Percentiles rank a stretch among this genome's conserved stretches.
Conservation (phyloP, 2,113 vertebrate genomes). For the Leptosomus discolor region DNA sequence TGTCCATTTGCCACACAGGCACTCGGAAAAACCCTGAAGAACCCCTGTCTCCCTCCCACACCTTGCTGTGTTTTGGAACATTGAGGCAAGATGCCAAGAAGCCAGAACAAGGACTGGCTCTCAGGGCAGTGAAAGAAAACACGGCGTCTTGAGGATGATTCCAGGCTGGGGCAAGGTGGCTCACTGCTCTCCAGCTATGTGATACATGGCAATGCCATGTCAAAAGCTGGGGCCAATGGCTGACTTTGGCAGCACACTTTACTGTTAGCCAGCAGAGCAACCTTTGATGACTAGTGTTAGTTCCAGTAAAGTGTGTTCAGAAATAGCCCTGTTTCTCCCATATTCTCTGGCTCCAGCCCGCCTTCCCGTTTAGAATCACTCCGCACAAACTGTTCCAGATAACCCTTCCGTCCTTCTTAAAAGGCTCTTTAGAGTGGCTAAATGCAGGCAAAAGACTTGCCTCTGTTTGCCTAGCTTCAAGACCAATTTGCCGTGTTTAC, state of each 20-base stretch:
- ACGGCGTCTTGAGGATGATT: accelerated
- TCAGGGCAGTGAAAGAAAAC: not conserved
- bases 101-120: not conserved
- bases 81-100: not conserved
- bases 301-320: slow-evolving; percentile 14
- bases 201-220: not conserved
- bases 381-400: not conserved
- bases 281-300: not conserved
- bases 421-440: not conserved
- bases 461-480: not conserved
- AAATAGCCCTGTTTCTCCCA: not conserved
- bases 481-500: not conserved
- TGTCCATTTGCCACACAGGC: not conserved
- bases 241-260: not conserved
- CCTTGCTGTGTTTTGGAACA: not conserved
- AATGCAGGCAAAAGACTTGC: not conserved
- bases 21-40: not conserved
- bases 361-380: not conserved
- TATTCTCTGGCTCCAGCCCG: not conserved
- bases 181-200: not conserved
- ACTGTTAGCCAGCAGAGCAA: not conserved
- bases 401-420: not conserved
- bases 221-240: not conserved
- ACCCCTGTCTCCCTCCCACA: not conserved
- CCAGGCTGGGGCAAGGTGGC: not conserved